These are phyloP conservation scores for Gorsachius magnificus DNA, from an alignment of 2,797 vertebrate genomes.

Conservation along the genomic window DNA sequence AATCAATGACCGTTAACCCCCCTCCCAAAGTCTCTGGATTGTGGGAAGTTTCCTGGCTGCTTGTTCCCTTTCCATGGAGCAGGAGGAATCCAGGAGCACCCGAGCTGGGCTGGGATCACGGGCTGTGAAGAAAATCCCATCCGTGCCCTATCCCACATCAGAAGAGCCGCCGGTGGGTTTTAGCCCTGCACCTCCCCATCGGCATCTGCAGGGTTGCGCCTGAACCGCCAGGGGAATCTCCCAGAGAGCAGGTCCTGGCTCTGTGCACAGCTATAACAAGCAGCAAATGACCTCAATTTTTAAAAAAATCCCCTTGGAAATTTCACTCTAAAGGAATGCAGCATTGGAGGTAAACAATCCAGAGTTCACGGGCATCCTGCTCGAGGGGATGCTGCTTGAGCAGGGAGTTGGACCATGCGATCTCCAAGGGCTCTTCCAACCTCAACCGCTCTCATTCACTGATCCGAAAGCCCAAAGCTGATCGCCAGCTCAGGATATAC, in stretches of 20 bases:
- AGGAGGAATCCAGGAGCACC: background rate
- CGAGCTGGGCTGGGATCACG: fast-evolving
- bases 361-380: background rate
- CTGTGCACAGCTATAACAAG: background rate
- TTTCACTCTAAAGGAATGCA: conserved; percentile 40
- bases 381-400: background rate
- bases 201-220: background rate
- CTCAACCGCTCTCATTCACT: background rate
- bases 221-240: background rate
- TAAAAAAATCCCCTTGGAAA: conserved; percentile 7
- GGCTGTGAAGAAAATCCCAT: background rate
- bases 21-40: background rate
- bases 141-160: background rate
- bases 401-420: background rate
- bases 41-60: background rate
- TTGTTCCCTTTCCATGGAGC: background rate
- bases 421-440: background rate
- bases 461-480: background rate
- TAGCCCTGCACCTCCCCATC: background rate
- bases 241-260: background rate
- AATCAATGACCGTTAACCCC: conserved; percentile 36
- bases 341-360: conserved; percentile 15
- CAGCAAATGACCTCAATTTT: conserved; percentile 3
- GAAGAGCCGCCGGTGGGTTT: background rate
- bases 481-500: background rate